These are phyloP conservation scores for Caenorhabditis latens DNA, from an alignment of 1,140 invertebrate species.

Conservation along the genomic window DNA sequence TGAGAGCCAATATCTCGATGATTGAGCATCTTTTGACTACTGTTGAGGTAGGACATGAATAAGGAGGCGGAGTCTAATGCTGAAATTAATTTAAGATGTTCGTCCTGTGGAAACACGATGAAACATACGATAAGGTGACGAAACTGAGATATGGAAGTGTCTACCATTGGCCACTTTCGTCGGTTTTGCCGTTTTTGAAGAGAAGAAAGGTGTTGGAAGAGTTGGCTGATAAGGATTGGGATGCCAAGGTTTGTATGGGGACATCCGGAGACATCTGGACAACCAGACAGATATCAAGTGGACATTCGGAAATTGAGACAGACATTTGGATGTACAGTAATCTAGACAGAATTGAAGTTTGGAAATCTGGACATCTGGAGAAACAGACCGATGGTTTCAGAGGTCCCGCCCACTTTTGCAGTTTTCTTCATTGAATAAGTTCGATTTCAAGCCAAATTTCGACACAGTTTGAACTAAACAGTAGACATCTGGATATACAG, in stretches of 20 bases:
- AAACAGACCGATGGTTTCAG: no score
- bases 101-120: slow-evolving; percentile 87
- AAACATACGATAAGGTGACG: slow-evolving; percentile 86
- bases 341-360: no score
- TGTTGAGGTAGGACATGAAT: slow-evolving; percentile 75
- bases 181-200: slow-evolving; percentile 87
- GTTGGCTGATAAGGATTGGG: slow-evolving; percentile 69
- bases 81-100: slow-evolving; percentile 82
- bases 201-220: slow-evolving; percentile 78
- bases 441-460: no score
- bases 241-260: slow-evolving; percentile 61
- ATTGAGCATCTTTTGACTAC: slow-evolving; percentile 72
- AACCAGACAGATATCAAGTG: no score
- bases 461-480: no score
- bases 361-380: no score
- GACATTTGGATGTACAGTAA: no score
- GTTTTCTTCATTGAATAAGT: no score
- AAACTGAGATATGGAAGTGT: slow-evolving; percentile 87
- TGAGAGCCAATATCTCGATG: slow-evolving; percentile 90
- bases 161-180: slow-evolving; percentile 92
- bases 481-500: no score
- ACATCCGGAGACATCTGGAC: not conserved
- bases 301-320: no score
- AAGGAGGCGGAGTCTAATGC: not conserved
- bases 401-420: no score